Base-by-base conservation (phyloP, 2,888 invertebrate genomes). In the Archaeoteleia sp. region DNA sequence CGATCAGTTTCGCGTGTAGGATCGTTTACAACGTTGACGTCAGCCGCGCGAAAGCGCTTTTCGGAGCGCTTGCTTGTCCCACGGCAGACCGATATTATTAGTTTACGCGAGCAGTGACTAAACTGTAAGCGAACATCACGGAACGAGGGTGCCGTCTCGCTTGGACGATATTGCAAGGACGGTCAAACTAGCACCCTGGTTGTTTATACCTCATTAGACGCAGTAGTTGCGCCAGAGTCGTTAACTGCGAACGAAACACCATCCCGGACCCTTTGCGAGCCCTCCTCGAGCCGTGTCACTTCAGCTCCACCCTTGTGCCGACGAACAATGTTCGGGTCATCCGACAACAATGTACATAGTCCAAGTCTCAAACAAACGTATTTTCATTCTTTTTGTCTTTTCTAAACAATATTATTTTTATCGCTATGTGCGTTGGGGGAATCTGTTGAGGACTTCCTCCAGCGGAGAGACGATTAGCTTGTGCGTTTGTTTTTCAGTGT, bases 171-270 rank as follows among this genome's bases (percentile, higher is more conserved):
- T 54, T 67, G 60, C 46, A 30, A 57, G 57, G 43, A 40, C 57
- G 63, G 68, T 53, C 58, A 71, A 55, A 39, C 73, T 57, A 69
- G 72, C 72, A 72, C 70, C 74, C 70, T 37, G 66, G 68, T 79
- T 79, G 78, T 79, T 79, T 79, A 79, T 78, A 77, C 79, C 79
- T 79, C 79, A 79, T 79, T 79, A 79, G 79, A 75, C 54, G 51
- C 76, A 70, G 73, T 76, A 79, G 79, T 79, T 79, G 75, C 78
- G 74, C 74, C 75, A 72, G 74, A 73, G 67, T 71, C 74, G 78
- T 79, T 77, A 79, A 78, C 79, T 76, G 77, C 74, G 74, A 78
- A 74, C 77, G 71, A 73, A 75, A 74, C 77, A 58, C 67, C 12
- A 48, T 35, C 12, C 35, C 13, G 35, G 32, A 12, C 48, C n/a